A percentile compares a stretch with the other conserved stretches of the same genome.
Evolutionary conservation across 2,113 vertebrate genomes (phyloP).

Genomic region (Marmota monax): DNA sequence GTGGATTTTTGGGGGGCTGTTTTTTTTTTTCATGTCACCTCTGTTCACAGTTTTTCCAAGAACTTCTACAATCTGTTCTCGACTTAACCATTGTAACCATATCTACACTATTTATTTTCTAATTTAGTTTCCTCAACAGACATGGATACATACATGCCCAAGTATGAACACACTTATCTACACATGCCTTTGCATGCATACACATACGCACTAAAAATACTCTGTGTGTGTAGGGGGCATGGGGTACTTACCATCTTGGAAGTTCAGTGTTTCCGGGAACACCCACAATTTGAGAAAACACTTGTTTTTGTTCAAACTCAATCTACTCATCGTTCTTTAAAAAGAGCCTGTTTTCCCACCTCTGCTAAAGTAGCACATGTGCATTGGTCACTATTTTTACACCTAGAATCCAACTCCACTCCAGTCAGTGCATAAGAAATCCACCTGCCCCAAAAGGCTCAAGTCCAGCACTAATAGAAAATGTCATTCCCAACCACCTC

Average conservation of each 20-base stretch:
- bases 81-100: not conserved
- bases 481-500: not conserved
- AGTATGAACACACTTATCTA: not conserved
- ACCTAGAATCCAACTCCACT: not conserved
- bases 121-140: not conserved
- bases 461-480: not conserved
- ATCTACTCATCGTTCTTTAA: not conserved
- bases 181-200: not conserved
- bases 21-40: constrained; percentile 52
- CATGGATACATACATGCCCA: not conserved
- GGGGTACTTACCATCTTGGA: not conserved
- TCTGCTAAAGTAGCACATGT: not conserved
- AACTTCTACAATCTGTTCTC: not conserved
- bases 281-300: not conserved
- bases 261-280: not conserved
- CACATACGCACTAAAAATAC: not conserved
- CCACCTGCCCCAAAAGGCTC: not conserved
- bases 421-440: not conserved
- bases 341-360: not conserved
- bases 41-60: constrained; percentile 24
- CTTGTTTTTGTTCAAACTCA: not conserved
- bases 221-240: too few species aligned
- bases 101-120: not conserved
- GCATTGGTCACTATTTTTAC: not conserved
- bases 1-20: not conserved